Conservation (phyloP, 2,888 invertebrate species). For the Scaptomyza flava region DNA sequence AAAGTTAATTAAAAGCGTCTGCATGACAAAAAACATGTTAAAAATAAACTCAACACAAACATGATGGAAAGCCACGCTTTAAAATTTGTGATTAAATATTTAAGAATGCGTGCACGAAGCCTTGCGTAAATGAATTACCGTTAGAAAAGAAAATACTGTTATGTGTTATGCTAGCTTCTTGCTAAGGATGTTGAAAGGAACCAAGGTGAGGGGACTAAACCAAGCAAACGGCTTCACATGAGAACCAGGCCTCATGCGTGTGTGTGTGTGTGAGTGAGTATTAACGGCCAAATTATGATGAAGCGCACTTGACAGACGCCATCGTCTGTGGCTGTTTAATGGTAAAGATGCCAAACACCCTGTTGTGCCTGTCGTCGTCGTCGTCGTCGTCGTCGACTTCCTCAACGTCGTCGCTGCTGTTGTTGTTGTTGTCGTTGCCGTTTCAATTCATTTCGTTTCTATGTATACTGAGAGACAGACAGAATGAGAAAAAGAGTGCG, state of each 20-base stretch:
- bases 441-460: slow-evolving; percentile 57
- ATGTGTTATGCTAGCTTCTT: slow-evolving; percentile 18
- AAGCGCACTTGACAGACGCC: slow-evolving; percentile 68
- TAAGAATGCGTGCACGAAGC: slow-evolving; percentile 58
- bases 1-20: neutral
- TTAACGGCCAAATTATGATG: slow-evolving; percentile 76
- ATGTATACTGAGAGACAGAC: slow-evolving; percentile 32
- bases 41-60: neutral
- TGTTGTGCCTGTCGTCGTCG: slow-evolving; percentile 38
- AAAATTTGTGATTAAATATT: slow-evolving; percentile 76
- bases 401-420: neutral
- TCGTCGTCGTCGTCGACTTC: slow-evolving; percentile 13
- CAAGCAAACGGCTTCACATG: slow-evolving; percentile 43
- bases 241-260: neutral
- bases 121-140: slow-evolving; percentile 49
- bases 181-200: slow-evolving; percentile 34
- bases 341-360: slow-evolving; percentile 46
- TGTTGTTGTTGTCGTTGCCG: slow-evolving; percentile 3
- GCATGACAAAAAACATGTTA: neutral
- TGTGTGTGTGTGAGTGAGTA: slow-evolving; percentile 41
- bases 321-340: slow-evolving; percentile 56
- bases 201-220: slow-evolving; percentile 42
- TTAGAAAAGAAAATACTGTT: slow-evolving; percentile 19
- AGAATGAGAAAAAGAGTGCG: neutral
- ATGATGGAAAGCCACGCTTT: slow-evolving; percentile 52